phyloP scores from a whole-genome alignment of 2,797 vertebrate species.

The Melanogrammus aeglefinus region DNA sequence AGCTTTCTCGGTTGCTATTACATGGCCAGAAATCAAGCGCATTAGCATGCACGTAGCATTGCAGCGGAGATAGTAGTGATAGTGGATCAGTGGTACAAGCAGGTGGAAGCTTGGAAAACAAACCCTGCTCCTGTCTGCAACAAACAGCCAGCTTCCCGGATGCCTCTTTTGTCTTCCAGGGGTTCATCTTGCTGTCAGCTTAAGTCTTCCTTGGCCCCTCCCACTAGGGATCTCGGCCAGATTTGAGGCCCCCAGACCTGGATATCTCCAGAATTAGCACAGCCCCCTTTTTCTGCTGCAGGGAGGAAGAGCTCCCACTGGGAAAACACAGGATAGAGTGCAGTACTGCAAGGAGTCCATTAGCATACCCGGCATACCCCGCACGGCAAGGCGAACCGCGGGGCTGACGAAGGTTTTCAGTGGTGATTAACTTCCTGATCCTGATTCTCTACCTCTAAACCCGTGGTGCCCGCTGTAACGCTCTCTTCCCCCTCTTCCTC shows the following conservation, averaged over 20 bases:
- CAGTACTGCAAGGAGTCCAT: conserved; percentile 52
- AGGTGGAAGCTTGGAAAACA: conserved; percentile 68
- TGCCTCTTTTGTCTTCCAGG: conserved; percentile 30
- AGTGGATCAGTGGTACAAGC: conserved; percentile 65
- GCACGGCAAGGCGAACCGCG: conserved; percentile 46
- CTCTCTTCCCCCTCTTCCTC: background rate
- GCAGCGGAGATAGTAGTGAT: conserved; percentile 41
- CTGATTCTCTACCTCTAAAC: conserved; percentile 51
- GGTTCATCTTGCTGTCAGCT: conserved; percentile 48
- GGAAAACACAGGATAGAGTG: conserved; percentile 42
- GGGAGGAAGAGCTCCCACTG: conserved; percentile 52
- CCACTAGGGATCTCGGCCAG: conserved; percentile 42
- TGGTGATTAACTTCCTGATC: conserved; percentile 44
- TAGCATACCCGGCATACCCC: conserved; percentile 53
- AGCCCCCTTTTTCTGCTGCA: conserved; percentile 48
- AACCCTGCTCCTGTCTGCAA: conserved; percentile 45
- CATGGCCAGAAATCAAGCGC: conserved; percentile 59
- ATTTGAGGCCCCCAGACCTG: conserved; percentile 52
- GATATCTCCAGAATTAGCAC: conserved; percentile 69
- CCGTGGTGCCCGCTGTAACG: conserved; percentile 31
- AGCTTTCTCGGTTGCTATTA: conserved; percentile 66
- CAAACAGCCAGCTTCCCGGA: conserved; percentile 43
- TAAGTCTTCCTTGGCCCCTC: conserved; percentile 40
- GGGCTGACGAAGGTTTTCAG: conserved; percentile 33
- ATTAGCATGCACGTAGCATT: conserved; percentile 63